These are phyloP conservation scores for Brachionus manjavacas DNA, from an alignment of 1,140 invertebrate genomes.

Conservation along the genomic window DNA sequence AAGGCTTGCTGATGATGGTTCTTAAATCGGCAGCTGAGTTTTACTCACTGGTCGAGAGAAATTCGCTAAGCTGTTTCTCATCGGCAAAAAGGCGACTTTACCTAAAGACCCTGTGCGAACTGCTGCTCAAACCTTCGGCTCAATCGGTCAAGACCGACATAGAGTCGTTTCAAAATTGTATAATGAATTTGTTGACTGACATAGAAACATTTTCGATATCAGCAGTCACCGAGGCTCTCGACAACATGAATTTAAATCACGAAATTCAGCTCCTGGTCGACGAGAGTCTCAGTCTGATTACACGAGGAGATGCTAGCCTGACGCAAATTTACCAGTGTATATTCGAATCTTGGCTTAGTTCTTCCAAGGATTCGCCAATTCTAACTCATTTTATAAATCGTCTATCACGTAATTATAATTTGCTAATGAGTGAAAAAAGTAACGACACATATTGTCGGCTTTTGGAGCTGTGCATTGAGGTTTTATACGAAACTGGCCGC, in stretches of 20 bases:
- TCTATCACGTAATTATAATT: neutral
- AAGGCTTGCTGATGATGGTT: slow-evolving; percentile 20
- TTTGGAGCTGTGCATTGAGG: slow-evolving; percentile 34
- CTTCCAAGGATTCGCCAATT: slow-evolving; percentile 39
- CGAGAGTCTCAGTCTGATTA: neutral
- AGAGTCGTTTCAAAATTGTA: slow-evolving; percentile 38
- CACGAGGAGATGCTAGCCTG: neutral
- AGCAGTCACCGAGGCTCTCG: neutral
- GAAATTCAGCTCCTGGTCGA: slow-evolving; percentile 31
- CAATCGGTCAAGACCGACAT: slow-evolving; percentile 24
- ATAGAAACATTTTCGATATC: slow-evolving; percentile 41
- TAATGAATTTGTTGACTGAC: slow-evolving; percentile 36
- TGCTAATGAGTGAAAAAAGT: neutral
- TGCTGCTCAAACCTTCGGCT: neutral
- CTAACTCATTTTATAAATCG: slow-evolving; percentile 32
- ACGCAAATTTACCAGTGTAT: slow-evolving; percentile 11
- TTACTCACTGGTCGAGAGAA: slow-evolving; percentile 12
- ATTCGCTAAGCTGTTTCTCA: slow-evolving; percentile 34
- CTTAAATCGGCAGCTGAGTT: slow-evolving; percentile 39
- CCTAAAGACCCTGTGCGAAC: neutral
- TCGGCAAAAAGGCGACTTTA: slow-evolving; percentile 15
- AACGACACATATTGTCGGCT: slow-evolving; percentile 15
- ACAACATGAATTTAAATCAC: neutral
- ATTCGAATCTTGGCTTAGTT: slow-evolving; percentile 28
- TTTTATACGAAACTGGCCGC: neutral